phyloP scores from a whole-genome alignment of 2,113 vertebrate species.

The Embiotoca jacksoni region DNA sequence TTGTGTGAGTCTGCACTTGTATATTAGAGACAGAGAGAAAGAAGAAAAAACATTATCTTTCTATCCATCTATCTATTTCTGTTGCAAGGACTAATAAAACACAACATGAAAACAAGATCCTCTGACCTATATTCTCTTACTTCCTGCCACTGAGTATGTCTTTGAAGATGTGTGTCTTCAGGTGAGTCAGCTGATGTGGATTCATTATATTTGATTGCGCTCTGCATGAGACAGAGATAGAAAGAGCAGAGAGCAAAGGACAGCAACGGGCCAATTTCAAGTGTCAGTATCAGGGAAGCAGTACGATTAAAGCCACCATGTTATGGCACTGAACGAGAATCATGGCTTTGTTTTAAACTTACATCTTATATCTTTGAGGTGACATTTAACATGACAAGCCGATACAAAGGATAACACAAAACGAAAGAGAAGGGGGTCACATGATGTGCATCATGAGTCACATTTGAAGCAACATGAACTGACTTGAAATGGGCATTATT shows the following conservation, averaged over 20 bases:
- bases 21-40: background rate
- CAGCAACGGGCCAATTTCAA: background rate
- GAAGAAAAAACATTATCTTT: background rate
- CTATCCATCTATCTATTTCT: background rate
- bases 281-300: background rate
- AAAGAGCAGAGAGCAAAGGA: conserved; percentile 4
- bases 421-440: background rate
- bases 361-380: background rate
- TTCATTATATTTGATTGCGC: conserved; percentile 34
- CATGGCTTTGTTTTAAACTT: background rate
- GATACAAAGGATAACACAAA: background rate
- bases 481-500: background rate
- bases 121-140: conserved; percentile 20
- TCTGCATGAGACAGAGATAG: conserved; percentile 1
- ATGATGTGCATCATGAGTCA: background rate
- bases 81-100: background rate
- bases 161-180: conserved; percentile 36
- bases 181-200: conserved; percentile 43
- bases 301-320: background rate
- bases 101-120: conserved; percentile 8
- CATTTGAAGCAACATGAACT: conserved; percentile 2
- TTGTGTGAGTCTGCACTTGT: background rate
- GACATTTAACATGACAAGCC: background rate
- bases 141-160: conserved; percentile 19
- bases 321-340: background rate